Conservation (phyloP, 2,113 vertebrate species). For the Grallaria varia region DNA sequence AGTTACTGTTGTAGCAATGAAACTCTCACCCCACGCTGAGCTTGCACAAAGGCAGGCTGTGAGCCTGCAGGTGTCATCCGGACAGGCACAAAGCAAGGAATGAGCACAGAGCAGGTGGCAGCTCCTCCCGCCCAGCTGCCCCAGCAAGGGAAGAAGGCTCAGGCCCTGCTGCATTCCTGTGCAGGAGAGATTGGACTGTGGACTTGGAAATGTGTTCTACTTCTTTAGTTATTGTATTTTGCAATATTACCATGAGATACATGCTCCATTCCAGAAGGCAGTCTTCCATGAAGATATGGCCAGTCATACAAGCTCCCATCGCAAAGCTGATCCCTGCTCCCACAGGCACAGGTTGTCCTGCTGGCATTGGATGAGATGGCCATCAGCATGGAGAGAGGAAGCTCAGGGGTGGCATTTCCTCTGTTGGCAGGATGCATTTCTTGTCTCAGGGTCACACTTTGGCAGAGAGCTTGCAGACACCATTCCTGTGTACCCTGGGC, state of each 20-base stretch:
- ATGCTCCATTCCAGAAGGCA: fast-evolving
- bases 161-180: not conserved
- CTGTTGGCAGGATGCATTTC: not conserved
- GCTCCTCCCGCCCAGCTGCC: not conserved
- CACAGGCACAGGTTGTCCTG: not conserved
- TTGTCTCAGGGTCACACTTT: fast-evolving
- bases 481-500: fast-evolving
- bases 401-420: fast-evolving
- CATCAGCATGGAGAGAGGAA: not conserved
- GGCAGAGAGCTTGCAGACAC: not conserved
- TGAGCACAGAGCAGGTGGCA: not conserved
- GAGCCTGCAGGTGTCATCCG: not conserved
- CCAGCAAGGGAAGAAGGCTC: not conserved
- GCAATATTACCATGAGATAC: not conserved
- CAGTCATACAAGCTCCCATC: not conserved
- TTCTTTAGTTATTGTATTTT: not conserved
- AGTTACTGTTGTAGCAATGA: constrained; percentile 3
- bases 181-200: fast-evolving
- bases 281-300: not conserved
- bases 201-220: not conserved
- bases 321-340: not conserved
- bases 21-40: not conserved
- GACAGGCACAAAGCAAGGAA: not conserved
- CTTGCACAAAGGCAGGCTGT: not conserved
- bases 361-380: not conserved